Evolutionary conservation across 2,113 vertebrate genomes (phyloP).

Genomic region (Fukomys damarensis): DNA sequence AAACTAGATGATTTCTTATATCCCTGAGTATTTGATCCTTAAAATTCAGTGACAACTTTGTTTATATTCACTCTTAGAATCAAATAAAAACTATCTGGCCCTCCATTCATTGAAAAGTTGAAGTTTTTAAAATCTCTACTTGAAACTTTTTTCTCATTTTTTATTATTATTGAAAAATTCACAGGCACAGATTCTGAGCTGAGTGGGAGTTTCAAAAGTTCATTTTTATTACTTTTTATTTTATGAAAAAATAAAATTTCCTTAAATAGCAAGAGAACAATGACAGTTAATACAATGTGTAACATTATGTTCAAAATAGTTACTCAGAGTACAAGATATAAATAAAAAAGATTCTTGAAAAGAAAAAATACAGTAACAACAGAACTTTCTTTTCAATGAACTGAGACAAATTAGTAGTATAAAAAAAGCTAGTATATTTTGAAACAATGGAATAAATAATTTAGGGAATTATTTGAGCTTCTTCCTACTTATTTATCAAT

Average conservation of each 20-base stretch:
- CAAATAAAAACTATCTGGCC: constrained; percentile 28
- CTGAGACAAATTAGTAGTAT: background rate
- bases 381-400: background rate
- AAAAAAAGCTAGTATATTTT: background rate
- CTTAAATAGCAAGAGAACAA: background rate
- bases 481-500: background rate
- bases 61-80: constrained; percentile 23
- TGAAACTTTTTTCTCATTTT: constrained; percentile 41
- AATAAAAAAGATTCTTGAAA: background rate
- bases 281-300: background rate
- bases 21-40: constrained; percentile 44
- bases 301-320: background rate
- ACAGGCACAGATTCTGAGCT: background rate
- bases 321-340: background rate
- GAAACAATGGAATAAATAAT: background rate
- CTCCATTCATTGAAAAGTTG: constrained; percentile 26
- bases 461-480: background rate
- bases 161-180: background rate
- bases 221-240: background rate
- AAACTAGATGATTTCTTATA: constrained; percentile 19
- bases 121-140: background rate
- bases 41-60: constrained; percentile 19
- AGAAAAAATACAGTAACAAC: background rate
- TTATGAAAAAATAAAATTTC: background rate
- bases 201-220: background rate